Evolutionary conservation across 2,797 vertebrate genomes (phyloP).

Genomic region (Paramormyrops hopkinsi): DNA sequence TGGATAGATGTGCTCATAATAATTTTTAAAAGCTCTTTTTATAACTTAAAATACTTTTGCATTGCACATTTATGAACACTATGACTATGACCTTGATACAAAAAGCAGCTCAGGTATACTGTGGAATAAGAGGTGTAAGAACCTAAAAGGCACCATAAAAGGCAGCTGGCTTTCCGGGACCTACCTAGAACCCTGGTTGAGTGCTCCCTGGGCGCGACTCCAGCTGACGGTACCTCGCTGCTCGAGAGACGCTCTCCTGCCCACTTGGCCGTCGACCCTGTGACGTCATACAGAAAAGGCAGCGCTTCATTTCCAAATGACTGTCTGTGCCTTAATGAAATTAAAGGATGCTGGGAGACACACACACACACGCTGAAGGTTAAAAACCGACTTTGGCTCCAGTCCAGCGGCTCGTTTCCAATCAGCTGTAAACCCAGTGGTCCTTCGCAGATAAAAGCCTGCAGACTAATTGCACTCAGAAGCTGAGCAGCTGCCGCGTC

Average conservation of each 20-base stretch:
- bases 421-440: conserved; percentile 39
- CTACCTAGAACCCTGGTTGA: conserved; percentile 50
- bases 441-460: conserved; percentile 33
- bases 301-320: conserved; percentile 46
- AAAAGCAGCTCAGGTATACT: background rate
- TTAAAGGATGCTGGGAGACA: conserved; percentile 31
- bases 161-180: conserved; percentile 10
- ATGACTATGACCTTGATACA: background rate
- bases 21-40: background rate
- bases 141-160: background rate
- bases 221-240: conserved; percentile 36
- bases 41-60: background rate
- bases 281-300: conserved; percentile 24
- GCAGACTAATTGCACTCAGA: conserved; percentile 8
- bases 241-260: conserved; percentile 44
- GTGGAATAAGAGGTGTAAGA: background rate
- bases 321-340: conserved; percentile 65
- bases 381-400: conserved; percentile 52
- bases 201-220: conserved; percentile 34
- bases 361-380: conserved; percentile 46
- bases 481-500: background rate
- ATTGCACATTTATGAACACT: background rate
- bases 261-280: conserved; percentile 41
- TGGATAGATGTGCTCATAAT: background rate
- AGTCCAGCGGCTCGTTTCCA: conserved; percentile 57